Conservation (phyloP, 2,113 vertebrate genomes). For the Scolopax mira region DNA sequence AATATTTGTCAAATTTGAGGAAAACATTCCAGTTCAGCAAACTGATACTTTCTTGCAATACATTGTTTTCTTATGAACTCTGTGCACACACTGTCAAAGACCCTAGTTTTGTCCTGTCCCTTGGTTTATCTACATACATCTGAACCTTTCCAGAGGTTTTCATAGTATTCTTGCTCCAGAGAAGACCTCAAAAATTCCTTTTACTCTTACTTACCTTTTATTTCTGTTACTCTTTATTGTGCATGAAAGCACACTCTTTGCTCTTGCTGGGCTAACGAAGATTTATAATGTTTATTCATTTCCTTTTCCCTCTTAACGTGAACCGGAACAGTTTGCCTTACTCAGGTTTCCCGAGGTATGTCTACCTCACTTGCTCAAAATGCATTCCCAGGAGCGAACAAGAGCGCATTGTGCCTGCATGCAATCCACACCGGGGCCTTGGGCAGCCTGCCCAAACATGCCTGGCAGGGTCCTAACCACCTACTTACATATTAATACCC, state of each 20-base stretch:
- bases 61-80: not conserved
- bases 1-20: not conserved
- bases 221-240: not conserved
- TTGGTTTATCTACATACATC: not conserved
- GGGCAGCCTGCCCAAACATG: slow-evolving; percentile 41
- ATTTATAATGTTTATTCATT: slow-evolving; percentile 48
- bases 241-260: not conserved
- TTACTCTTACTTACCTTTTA: not conserved
- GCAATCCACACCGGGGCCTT: not conserved
- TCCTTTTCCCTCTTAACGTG: slow-evolving; percentile 50
- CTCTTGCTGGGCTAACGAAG: not conserved
- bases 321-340: slow-evolving; percentile 53
- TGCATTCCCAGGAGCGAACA: slow-evolving; percentile 40
- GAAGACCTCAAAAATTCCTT: not conserved
- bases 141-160: not conserved
- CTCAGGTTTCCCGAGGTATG: slow-evolving; percentile 39
- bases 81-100: not conserved
- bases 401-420: slow-evolving; percentile 35
- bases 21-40: not conserved
- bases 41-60: not conserved
- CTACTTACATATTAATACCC: slow-evolving; percentile 43
- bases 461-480: slow-evolving; percentile 31
- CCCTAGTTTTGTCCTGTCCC: not conserved
- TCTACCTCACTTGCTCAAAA: slow-evolving; percentile 16
- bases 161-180: not conserved